These are phyloP conservation scores for Leptestheria dahalacensis DNA, from an alignment of 1,140 invertebrate species.

Conservation along the genomic window DNA sequence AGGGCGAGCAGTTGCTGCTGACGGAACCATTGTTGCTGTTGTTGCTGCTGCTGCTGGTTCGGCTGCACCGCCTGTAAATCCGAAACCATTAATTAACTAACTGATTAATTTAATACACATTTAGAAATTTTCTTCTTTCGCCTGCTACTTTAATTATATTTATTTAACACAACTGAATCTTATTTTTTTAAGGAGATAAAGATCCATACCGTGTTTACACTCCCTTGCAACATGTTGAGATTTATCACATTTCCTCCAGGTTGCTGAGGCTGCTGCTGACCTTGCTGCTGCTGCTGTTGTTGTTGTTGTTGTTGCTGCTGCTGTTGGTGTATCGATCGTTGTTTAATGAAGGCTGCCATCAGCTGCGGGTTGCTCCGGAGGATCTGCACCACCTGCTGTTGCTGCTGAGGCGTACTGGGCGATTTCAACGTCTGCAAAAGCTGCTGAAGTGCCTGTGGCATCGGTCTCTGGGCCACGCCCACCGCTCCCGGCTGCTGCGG, in stretches of 20 bases:
- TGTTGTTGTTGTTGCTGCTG: slow-evolving; percentile 27
- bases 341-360: slow-evolving; percentile 93
- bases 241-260: not conserved
- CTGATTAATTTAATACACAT: no score
- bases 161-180: no score
- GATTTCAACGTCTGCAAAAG: slow-evolving; percentile 76
- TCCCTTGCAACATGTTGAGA: no score
- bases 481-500: not conserved
- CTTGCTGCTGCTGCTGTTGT: slow-evolving; percentile 30
- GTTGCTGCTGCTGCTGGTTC: not conserved
- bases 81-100: no score
- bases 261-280: slow-evolving; percentile 17
- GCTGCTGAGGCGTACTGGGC: slow-evolving; percentile 78
- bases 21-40: not conserved
- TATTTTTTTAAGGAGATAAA: no score
- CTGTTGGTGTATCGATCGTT: slow-evolving; percentile 45
- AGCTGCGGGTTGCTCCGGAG: slow-evolving; percentile 86
- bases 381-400: slow-evolving; percentile 80
- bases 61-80: no score
- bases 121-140: no score
- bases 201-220: no score
- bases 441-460: slow-evolving; percentile 48
- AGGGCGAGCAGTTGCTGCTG: not conserved
- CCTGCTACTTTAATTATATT: no score
- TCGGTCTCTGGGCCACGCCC: not conserved